Evolutionary conservation across 1,140 invertebrate genomes (phyloP).

Genomic region (Bombus picipes): DNA sequence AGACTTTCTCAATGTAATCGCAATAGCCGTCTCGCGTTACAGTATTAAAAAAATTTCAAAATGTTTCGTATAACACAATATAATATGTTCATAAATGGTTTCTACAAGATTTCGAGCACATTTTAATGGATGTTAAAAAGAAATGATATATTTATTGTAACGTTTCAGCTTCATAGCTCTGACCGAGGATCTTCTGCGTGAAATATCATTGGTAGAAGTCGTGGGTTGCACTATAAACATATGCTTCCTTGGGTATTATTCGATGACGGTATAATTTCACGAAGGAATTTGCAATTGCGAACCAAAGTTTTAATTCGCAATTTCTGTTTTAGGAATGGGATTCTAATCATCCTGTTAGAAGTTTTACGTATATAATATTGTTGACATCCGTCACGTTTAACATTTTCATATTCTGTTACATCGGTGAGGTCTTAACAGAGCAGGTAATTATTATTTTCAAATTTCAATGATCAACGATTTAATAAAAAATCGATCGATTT

Average conservation of each 20-base stretch:
- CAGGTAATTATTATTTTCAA: constrained; percentile 52
- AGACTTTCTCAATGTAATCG: too few species aligned
- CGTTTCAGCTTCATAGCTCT: constrained; percentile 63
- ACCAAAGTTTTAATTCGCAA: neutral
- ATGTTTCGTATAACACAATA: neutral
- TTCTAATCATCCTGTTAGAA: constrained; percentile 18
- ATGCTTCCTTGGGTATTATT: constrained; percentile 73
- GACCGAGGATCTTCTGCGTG: constrained; percentile 65
- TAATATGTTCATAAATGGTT: neutral
- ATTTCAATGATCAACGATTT: neutral
- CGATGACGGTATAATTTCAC: constrained; percentile 62
- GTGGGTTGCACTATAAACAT: constrained; percentile 73
- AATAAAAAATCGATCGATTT: neutral
- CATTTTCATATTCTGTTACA: constrained; percentile 73
- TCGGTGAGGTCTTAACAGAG: constrained; percentile 67
- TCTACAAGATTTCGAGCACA: neutral
- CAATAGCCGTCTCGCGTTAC: too few species aligned
- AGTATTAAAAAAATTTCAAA: neutral
- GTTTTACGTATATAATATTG: constrained; percentile 48
- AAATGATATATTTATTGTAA: neutral
- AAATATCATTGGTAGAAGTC: constrained; percentile 72
- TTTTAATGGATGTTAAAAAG: neutral
- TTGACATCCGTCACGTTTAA: constrained; percentile 63
- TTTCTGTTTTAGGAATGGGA: constrained; percentile 66
- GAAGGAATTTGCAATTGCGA: neutral